These are phyloP conservation scores for Hydrocynus forskahlii DNA, from an alignment of 2,797 vertebrate species.

Conservation along the genomic window DNA sequence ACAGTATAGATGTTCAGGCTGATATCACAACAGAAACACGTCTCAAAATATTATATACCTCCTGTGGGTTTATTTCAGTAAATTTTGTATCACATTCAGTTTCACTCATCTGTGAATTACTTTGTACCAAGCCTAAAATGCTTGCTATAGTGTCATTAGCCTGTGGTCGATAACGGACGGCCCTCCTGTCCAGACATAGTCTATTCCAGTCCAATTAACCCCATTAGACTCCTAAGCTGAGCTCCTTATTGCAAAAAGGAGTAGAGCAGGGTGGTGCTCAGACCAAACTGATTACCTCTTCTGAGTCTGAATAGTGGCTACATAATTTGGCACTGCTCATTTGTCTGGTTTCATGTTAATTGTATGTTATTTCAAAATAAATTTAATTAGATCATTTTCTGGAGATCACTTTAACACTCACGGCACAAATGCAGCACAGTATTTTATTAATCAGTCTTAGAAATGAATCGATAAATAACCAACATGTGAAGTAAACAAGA, in stretches of 20 bases:
- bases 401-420: neutral
- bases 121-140: constrained; percentile 1
- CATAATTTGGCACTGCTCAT: neutral
- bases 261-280: neutral
- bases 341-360: neutral
- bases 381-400: neutral
- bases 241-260: neutral
- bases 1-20: too few species aligned
- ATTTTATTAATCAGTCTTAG: neutral
- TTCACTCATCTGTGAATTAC: neutral
- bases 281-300: constrained; percentile 12
- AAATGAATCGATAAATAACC: constrained; percentile 18
- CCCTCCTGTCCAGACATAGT: neutral
- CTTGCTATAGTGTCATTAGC: constrained; percentile 29
- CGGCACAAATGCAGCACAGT: neutral
- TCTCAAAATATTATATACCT: too few species aligned
- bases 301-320: neutral
- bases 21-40: too few species aligned
- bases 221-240: constrained; percentile 20
- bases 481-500: constrained; percentile 1
- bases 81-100: neutral
- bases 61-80: too few species aligned
- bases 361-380: neutral
- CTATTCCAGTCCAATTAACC: constrained; percentile 22
- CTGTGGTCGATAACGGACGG: constrained; percentile 26